A percentile compares a stretch with the other conserved stretches of the same genome.
These are phyloP conservation scores for Hirudinaria manillensis DNA, from an alignment of 2,888 invertebrate species.

Conservation along the genomic window DNA sequence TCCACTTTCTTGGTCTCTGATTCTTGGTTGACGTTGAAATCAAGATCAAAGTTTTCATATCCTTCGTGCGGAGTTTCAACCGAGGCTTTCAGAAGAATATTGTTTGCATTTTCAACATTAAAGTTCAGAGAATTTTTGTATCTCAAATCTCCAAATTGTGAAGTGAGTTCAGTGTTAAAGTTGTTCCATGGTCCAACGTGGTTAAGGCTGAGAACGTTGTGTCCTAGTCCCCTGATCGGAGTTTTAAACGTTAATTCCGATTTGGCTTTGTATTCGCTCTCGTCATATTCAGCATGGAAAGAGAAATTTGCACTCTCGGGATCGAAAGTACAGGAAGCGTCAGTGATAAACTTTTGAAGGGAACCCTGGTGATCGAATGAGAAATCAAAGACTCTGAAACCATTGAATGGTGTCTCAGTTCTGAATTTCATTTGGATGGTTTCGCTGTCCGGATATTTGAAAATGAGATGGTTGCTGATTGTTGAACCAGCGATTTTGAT, in stretches of 20 bases:
- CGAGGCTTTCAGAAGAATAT: background rate
- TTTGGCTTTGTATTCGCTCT: conserved; percentile 3
- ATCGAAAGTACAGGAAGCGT: background rate
- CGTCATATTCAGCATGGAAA: conserved; percentile 20
- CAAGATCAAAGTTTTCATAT: background rate
- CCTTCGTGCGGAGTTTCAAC: conserved; percentile 1
- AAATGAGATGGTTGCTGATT: background rate
- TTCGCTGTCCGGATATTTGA: background rate
- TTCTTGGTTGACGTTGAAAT: background rate
- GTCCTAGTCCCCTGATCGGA: conserved; percentile 12
- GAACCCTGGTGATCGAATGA: too few relatives aligned
- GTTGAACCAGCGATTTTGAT: background rate
- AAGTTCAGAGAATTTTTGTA: background rate
- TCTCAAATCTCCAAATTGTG: background rate
- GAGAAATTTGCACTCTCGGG: conserved; percentile 9
- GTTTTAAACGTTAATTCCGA: conserved; percentile 6
- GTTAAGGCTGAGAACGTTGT: conserved; percentile 14
- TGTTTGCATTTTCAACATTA: background rate
- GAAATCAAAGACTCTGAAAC: background rate
- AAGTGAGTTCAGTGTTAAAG: conserved; percentile 28
- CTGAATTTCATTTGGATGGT: background rate
- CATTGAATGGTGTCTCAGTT: background rate
- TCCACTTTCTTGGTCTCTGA: too few relatives aligned
- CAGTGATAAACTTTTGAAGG: too few relatives aligned
- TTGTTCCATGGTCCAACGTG: conserved; percentile 28